Base-by-base conservation (phyloP, 2,113 vertebrate species). In the Oreochromis spilurus region DNA sequence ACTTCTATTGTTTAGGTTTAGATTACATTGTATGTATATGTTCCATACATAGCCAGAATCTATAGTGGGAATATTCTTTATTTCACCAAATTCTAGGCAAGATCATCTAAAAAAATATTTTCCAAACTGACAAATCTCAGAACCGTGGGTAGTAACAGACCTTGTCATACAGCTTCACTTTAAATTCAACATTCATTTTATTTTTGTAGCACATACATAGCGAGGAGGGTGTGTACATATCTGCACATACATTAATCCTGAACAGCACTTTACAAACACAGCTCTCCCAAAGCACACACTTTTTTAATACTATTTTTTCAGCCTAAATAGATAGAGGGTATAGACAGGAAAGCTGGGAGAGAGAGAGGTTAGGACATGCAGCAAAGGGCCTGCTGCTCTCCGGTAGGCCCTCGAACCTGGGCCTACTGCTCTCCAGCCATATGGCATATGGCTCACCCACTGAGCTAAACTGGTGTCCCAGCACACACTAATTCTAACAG, bases 81-180 rank as follows among this genome's bases (percentile, higher is more conserved):
- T 12, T 40, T 40, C 65, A 43, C 38, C 38, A 70, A 43, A 16
- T 21, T 43, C 65, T 6, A n/a, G 36, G 38, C n/a, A 67, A 13
- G 0, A 38, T 67, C 34, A 5, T n/a, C n/a, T 16, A 43, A 24
- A 21, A 29, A 9, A 1, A 0, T 14, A 9, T 43, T 43, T 4
- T 70, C 13, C 65, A 70, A 0, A 70, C 65, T 4, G 65, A 43
- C 65, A 43, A 16, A 16, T 70, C n/a, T 43, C 12, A 43, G 11
- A 67, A 0, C 4, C 0, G 4, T 13, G 62, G 11, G 34, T 0
- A 1, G 0, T 36, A 67, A 1, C n/a, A 43, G 36, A 24, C n/a
- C 36, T 31, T 3, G 14, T 58, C 57, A 58, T 21, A 70, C 65
- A 70, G n/a, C 12, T 0, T 70, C 65, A 24, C n/a, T 70, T 43